These are phyloP conservation scores for Apostichopus parvimensis DNA, from an alignment of 35 echinoderm and acorn worm genomes.

Conservation along the genomic window DNA sequence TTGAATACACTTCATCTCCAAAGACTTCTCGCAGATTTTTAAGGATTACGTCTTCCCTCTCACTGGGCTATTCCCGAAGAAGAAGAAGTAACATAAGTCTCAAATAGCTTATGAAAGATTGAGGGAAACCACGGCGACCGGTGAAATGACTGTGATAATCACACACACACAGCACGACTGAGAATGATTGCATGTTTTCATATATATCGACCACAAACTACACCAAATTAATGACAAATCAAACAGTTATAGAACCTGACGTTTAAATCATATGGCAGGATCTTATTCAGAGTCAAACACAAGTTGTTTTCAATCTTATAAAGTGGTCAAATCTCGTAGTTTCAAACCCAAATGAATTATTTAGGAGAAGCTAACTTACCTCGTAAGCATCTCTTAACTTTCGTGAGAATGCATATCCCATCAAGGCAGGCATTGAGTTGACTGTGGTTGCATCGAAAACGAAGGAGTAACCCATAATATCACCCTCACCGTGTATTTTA, in stretches of 20 bases:
- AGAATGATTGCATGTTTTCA: no score
- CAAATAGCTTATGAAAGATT: not conserved
- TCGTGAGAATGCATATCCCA: slow-evolving; percentile 37
- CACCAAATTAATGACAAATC: no score
- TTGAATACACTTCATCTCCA: slow-evolving; percentile 39
- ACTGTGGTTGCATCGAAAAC: slow-evolving; percentile 58
- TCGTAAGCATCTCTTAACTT: slow-evolving; percentile 40
- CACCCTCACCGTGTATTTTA: slow-evolving; percentile 33
- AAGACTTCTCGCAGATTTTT: slow-evolving; percentile 31
- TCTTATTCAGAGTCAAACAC: no score
- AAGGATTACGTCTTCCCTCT: slow-evolving; percentile 47
- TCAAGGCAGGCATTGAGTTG: slow-evolving; percentile 42
- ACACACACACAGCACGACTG: not conserved
- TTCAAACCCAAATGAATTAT: no score
- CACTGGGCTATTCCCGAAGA: slow-evolving; percentile 14
- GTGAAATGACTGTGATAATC: not conserved
- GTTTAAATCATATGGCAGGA: no score
- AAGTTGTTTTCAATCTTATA: no score
- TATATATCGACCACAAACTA: no score
- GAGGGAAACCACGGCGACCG: not conserved
- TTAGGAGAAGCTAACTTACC: not conserved
- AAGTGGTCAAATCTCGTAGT: no score
- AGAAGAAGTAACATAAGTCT: not conserved
- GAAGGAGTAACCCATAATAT: slow-evolving; percentile 38
- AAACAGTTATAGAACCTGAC: no score